These are phyloP conservation scores for Schrankia costaestrigalis DNA, from an alignment of 2,888 invertebrate species.

Conservation along the genomic window DNA sequence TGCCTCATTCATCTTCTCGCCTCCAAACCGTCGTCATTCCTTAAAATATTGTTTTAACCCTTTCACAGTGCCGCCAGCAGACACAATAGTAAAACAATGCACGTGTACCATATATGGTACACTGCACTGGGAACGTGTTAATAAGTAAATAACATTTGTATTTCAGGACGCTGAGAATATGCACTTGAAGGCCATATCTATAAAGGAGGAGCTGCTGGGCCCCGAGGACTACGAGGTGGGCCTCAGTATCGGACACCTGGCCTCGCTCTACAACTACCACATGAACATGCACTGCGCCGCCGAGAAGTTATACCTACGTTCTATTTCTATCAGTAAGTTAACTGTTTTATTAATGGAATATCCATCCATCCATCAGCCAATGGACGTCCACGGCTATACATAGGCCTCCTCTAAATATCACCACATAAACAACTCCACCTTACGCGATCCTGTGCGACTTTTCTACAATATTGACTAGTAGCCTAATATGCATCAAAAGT, in stretches of 20 bases:
- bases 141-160: not conserved
- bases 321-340: constrained; percentile 91
- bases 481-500: too few relatives aligned
- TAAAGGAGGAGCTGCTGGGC: constrained; percentile 93
- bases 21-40: too few relatives aligned
- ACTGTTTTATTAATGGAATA: not conserved
- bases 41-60: too few relatives aligned
- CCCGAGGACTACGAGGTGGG: constrained; percentile 94
- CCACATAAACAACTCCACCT: too few relatives aligned
- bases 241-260: constrained; percentile 94
- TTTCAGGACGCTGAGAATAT: constrained; percentile 91
- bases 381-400: too few relatives aligned
- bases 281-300: constrained; percentile 93
- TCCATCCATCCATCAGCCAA: not conserved
- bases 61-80: too few relatives aligned
- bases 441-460: too few relatives aligned
- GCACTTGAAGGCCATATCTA: constrained; percentile 95
- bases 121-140: not conserved
- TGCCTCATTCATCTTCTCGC: too few relatives aligned
- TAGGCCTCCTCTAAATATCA: too few relatives aligned
- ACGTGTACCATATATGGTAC: too few relatives aligned
- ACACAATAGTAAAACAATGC: too few relatives aligned
- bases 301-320: constrained; percentile 91
- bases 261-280: constrained; percentile 97
- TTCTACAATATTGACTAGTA: too few relatives aligned